Conservation (phyloP, 2,888 invertebrate genomes). For the Alloplasta piceator region DNA sequence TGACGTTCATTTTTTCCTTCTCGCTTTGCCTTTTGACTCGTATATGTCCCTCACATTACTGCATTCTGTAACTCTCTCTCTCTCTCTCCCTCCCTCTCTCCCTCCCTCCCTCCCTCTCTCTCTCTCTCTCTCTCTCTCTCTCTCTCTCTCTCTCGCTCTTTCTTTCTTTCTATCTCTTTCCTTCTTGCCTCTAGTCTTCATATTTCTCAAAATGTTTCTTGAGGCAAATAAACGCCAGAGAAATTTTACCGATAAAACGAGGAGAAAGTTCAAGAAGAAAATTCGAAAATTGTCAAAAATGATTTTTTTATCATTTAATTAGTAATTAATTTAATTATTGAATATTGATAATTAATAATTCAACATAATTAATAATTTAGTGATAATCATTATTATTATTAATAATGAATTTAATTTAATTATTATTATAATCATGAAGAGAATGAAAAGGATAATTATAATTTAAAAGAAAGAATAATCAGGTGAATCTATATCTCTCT, state of each 20-base stretch:
- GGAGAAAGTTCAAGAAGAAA: not conserved
- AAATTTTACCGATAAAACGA: not conserved
- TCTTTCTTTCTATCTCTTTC: not conserved
- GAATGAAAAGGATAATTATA: too few relatives aligned
- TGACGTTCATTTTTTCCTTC: conserved; percentile 4
- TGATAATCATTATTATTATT: too few relatives aligned
- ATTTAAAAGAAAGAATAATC: too few relatives aligned
- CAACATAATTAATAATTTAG: too few relatives aligned
- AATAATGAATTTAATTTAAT: too few relatives aligned
- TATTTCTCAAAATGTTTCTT: conserved; percentile 49
- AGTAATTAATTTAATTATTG: too few relatives aligned
- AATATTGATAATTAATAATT: not conserved
- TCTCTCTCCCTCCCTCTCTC: conserved; percentile 22
- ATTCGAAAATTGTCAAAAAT: too few relatives aligned
- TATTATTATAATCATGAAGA: too few relatives aligned
- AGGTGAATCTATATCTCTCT: too few relatives aligned
- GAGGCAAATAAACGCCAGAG: not conserved
- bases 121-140: too few relatives aligned
- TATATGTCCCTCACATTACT: not conserved
- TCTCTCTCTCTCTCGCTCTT: too few relatives aligned
- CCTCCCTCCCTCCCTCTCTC: conserved; percentile 6
- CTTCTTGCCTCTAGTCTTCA: conserved; percentile 37
- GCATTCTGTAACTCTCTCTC: not conserved
- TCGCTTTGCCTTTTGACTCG: conserved; percentile 4
- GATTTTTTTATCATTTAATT: too few relatives aligned